Evolutionary conservation across 2,888 invertebrate species (phyloP).

Genomic region (Laothoe populi): DNA sequence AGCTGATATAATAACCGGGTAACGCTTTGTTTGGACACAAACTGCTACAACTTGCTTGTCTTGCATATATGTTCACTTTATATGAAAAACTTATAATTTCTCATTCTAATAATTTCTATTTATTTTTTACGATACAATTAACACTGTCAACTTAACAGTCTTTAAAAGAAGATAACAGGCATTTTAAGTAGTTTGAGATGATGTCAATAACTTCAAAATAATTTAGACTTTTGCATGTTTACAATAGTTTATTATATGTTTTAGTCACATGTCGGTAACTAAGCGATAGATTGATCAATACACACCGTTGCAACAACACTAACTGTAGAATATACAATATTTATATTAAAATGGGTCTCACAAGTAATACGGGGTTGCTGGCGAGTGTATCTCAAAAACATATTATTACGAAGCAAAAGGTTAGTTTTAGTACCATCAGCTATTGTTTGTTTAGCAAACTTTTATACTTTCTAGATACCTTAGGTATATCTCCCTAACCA

Average conservation of each 20-base stretch:
- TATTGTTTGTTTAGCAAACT: no score
- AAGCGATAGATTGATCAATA: slow-evolving; percentile 70
- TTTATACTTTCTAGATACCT: neutral
- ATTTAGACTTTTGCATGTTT: slow-evolving; percentile 1
- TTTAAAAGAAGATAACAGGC: no score
- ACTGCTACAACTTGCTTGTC: no score
- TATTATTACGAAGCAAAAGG: slow-evolving; percentile 58
- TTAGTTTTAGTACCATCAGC: slow-evolving; percentile 49
- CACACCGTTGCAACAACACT: neutral
- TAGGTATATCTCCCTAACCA: no score
- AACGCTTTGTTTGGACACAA: no score
- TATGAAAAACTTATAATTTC: no score
- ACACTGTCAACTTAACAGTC: no score
- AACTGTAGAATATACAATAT: neutral
- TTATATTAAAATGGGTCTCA: slow-evolving; percentile 75
- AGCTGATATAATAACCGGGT: no score
- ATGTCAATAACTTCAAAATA: neutral
- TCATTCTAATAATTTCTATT: no score
- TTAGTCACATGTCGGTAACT: slow-evolving; percentile 47
- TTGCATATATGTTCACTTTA: no score
- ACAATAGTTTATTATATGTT: neutral
- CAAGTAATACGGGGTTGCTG: slow-evolving; percentile 87
- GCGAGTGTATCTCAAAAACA: slow-evolving; percentile 84
- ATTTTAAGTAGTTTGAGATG: no score
- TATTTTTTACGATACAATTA: no score